These are phyloP conservation scores for Saguinus midas DNA, from an alignment of 2,113 vertebrate genomes.

Conservation along the genomic window DNA sequence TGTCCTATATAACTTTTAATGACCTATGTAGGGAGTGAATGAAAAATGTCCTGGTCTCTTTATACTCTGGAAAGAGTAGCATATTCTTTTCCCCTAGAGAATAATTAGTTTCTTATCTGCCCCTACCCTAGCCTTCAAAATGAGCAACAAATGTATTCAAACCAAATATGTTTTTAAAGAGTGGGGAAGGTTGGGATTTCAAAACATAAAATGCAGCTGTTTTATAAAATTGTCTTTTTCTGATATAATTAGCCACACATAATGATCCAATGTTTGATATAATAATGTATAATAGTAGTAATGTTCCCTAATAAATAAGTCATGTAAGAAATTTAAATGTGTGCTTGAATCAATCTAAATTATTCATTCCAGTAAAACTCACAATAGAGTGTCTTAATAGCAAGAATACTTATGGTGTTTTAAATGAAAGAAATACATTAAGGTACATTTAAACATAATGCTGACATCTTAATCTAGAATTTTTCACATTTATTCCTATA, in stretches of 20 bases:
- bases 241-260: background rate
- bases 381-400: background rate
- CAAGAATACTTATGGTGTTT: background rate
- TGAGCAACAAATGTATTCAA: background rate
- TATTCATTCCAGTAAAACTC: constrained; percentile 18
- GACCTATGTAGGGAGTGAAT: background rate
- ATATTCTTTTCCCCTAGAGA: background rate
- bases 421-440: background rate
- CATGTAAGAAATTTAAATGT: background rate
- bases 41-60: background rate
- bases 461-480: background rate
- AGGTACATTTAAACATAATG: background rate
- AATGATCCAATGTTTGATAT: background rate
- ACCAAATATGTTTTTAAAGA: background rate
- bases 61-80: background rate
- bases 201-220: background rate
- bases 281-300: background rate
- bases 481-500: background rate
- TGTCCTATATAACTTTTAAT: background rate
- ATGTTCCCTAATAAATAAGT: background rate
- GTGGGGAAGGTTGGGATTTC: background rate
- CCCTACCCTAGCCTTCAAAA: background rate
- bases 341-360: background rate
- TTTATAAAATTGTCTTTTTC: background rate
- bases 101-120: background rate